These are phyloP conservation scores for Eupithecia abbreviata DNA, from an alignment of 2,888 invertebrate species.

Conservation along the genomic window DNA sequence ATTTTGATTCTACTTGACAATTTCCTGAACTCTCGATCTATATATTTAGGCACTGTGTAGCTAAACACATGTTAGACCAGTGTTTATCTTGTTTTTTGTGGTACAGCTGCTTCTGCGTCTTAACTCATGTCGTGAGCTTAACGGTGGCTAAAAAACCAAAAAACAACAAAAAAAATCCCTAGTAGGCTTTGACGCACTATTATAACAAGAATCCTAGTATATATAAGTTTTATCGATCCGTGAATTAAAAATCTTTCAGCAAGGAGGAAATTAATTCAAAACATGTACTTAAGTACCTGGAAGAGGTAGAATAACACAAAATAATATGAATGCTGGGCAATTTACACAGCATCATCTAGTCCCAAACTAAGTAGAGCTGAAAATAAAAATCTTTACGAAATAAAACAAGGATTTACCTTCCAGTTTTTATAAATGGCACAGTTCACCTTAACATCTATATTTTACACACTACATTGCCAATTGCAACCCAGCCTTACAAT, in stretches of 20 bases:
- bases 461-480: constrained; percentile 66
- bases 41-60: no score
- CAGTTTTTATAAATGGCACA: constrained; percentile 63
- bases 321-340: not conserved
- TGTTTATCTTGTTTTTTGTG: no score
- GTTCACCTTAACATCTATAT: constrained; percentile 62
- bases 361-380: not conserved
- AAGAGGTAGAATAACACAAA: not conserved
- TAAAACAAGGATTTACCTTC: constrained; percentile 36
- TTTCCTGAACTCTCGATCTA: no score
- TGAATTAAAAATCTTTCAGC: not conserved
- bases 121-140: no score
- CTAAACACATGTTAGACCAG: no score
- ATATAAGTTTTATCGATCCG: not conserved
- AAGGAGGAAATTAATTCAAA: not conserved
- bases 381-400: constrained; percentile 12
- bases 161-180: no score
- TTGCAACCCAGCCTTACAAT: constrained; percentile 82
- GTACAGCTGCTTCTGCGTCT: no score
- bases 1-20: no score
- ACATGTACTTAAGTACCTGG: no score
- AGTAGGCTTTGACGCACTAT: no score
- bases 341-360: not conserved
- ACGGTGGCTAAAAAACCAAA: no score
- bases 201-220: no score